Percentiles rank a stretch among this genome's conserved stretches.
These are phyloP conservation scores for Styela clava DNA, from an alignment of 23 tunicate genomes.

Conservation along the genomic window DNA sequence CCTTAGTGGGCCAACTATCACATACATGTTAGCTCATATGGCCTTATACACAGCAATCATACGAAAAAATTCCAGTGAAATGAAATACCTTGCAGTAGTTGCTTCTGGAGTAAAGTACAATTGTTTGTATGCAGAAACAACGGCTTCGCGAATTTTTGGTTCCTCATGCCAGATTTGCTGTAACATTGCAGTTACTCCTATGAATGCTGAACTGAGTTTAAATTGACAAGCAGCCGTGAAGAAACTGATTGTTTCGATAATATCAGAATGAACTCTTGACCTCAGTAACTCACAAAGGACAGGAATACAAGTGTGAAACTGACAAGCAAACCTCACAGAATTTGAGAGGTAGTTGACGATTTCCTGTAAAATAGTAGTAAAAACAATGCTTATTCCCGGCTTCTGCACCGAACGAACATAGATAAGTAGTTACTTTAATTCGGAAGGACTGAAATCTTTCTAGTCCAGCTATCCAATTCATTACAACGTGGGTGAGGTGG, in stretches of 20 bases:
- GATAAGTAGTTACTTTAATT: too few species aligned
- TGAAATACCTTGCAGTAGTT: background rate
- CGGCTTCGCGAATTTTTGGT: constrained; percentile 75
- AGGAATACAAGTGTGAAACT: constrained; percentile 71
- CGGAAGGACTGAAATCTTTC: too few species aligned
- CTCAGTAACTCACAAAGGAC: constrained; percentile 58
- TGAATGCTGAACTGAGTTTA: constrained; percentile 53
- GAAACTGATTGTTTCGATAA: constrained; percentile 81
- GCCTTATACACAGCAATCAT: too few species aligned
- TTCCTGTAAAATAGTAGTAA: too few species aligned
- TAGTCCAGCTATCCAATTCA: too few species aligned
- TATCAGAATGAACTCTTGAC: constrained; percentile 62
- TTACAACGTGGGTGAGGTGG: too few species aligned
- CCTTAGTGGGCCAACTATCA: too few species aligned
- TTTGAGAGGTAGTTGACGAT: constrained; percentile 41
- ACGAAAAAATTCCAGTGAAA: too few species aligned
- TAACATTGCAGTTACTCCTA: constrained; percentile 74
- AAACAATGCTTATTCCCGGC: too few species aligned
- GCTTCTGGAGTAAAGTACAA: constrained; percentile 53
- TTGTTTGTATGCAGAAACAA: constrained; percentile 72
- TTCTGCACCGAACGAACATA: background rate
- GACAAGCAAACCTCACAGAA: constrained; percentile 60
- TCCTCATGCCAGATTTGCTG: constrained; percentile 90
- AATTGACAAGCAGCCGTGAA: constrained; percentile 85
- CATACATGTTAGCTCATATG: too few species aligned